Base-by-base conservation (phyloP, 2,113 vertebrate species). In the Brachypodius melanocephalos region DNA sequence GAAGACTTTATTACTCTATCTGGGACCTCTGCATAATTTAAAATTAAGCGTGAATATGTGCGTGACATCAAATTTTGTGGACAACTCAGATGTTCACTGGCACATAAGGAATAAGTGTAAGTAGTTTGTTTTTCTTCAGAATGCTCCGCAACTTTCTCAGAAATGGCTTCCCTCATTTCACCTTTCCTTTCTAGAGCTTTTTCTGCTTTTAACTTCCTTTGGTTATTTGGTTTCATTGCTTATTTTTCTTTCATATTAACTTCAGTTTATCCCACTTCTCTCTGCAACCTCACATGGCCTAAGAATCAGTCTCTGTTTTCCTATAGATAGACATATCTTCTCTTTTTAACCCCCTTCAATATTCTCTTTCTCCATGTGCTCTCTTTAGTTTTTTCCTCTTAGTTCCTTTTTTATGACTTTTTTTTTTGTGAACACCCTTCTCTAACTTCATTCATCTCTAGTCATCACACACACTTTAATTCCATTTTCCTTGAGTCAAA, bases 81-180 rank as follows among this genome's bases (percentile, higher is more conserved):
- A 72, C 10, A 65, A 59, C 14, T 72, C 18, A n/a, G 12, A 66
- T 31, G 17, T 34, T 73, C n/a, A 63, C 16, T 73, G 38, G 49
- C 32, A 73, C 6, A 34, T n/a, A 74, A 89, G 15, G 13, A 82
- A 52, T 20, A 75, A 82, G 31, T 15, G 0, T 16, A 42, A 22
- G 10, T 31, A 31, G 14, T 32, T 65, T 24, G 4, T 14, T 42
- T 22, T 75, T 12, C 21, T 46, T 58, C 43, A 58, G 62, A 83
- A 69, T 19, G 29, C 24, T 71, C 26, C 38, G 34, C 11, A 54
- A 14, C 7, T 74, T 58, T 22, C 22, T 54, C 14, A 45, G 49
- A 71, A 86, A 58, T 10, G 6, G 18, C 7, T 18, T 32, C 4
- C 2, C 6, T 1, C 9, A 45, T 24, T 77, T 26, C 0, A 2